Base-by-base conservation (phyloP, 2,888 invertebrate species). In the Aleiodes alternator region DNA sequence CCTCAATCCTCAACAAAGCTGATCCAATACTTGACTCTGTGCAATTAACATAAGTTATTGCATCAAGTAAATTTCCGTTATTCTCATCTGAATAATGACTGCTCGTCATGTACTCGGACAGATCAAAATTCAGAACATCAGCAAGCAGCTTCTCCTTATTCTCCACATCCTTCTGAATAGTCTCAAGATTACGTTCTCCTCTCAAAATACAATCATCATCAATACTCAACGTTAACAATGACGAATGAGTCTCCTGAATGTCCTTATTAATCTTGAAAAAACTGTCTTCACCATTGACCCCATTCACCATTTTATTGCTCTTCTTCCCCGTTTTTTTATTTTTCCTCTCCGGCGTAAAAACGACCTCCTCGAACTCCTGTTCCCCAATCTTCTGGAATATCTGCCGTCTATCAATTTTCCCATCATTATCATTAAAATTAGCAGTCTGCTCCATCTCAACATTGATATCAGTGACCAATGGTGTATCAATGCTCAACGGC, bases 131-230 rank as follows among this genome's bases (percentile, higher is more conserved):
- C 43, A 95, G 89, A 85, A 94, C 91, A 84, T 93, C 93, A 0
- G 94, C 94, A 12, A 95, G 88, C 23, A 94, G 91, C 86, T 93
- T 94, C 82, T 96, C 95, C 86, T 96, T 96, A 79, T 93, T 92
- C 85, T 93, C 94, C 55, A 96, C 94, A 80, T 95, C 94, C 80
- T 93, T 92, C 81, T 93, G 92, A 69, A 96, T 92, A 0, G 93
- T 92, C 79, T 92, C 92, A 4, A 89, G 81, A 83, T 88, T 87
- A 70, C 88, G 78, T 14, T 84, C 82, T 3, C 81, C 72, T 59
- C 83, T 84, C 16, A 84, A 50, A 31, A 84, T 73, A 43, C 81
- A 83, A 50, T 85, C 84, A 61, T 86, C 84, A 12, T 87, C 84
- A 14, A 84, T 81, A 73, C 84, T 87, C 12, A 87, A 61, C 2